Conservation (phyloP, 1,140 invertebrate species). For the Pentalonia nigronervosa region DNA sequence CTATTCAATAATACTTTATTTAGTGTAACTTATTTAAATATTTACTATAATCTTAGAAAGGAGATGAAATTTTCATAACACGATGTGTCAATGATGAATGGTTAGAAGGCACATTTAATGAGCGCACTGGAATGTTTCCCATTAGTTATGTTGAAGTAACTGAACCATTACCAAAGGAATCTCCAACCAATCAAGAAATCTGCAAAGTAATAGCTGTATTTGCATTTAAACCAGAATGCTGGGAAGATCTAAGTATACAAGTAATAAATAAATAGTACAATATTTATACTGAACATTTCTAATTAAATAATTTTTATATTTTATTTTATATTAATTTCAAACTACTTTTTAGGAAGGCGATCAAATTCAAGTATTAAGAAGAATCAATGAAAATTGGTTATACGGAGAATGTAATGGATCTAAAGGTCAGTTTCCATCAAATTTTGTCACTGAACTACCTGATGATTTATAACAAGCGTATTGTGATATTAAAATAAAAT, state of each 20-base stretch:
- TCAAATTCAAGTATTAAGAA: conserved; percentile 74
- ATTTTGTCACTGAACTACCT: conserved; percentile 71
- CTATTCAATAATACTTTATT: neutral
- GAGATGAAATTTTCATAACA: conserved; percentile 75
- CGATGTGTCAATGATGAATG: conserved; percentile 79
- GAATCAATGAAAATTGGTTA: conserved; percentile 82
- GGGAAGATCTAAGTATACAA: conserved; percentile 70
- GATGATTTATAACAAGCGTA: conserved; percentile 30
- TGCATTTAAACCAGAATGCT: conserved; percentile 70
- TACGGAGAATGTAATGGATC: conserved; percentile 74
- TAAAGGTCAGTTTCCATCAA: conserved; percentile 81
- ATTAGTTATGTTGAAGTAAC: conserved; percentile 79
- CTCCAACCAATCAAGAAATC: neutral
- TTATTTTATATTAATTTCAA: neutral
- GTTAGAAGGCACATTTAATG: conserved; percentile 73
- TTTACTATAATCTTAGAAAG: conserved; percentile 68
- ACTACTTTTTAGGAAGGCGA: conserved; percentile 71
- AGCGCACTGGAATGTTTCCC: conserved; percentile 81
- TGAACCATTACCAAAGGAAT: conserved; percentile 70
- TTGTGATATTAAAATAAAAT: conserved; percentile 55
- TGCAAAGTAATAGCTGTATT: conserved; percentile 68
- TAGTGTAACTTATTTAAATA: neutral
- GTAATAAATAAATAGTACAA: neutral
- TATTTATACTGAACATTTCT: neutral
- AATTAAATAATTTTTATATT: neutral